These are phyloP conservation scores for Tetraneura akinire DNA, from an alignment of 1,140 invertebrate genomes.

Conservation along the genomic window DNA sequence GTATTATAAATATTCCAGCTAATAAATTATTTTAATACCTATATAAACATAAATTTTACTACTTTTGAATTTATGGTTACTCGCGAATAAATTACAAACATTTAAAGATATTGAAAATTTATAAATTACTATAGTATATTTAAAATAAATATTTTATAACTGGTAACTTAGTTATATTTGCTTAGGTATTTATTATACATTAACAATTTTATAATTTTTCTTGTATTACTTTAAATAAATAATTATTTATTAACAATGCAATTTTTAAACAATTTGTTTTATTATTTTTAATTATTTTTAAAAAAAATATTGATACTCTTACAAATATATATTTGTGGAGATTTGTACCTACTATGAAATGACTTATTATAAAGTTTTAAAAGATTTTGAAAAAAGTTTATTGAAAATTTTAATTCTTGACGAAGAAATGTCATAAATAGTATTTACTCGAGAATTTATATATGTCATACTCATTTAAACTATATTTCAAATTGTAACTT, in stretches of 20 bases:
- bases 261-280: neutral
- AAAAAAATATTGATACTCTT: neutral
- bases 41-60: too few relatives aligned
- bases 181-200: too few relatives aligned
- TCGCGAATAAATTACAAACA: too few relatives aligned
- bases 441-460: neutral
- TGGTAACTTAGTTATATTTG: too few relatives aligned
- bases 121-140: too few relatives aligned
- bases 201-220: too few relatives aligned
- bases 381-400: neutral
- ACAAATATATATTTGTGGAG: neutral
- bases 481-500: constrained; percentile 15
- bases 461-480: neutral
- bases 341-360: neutral
- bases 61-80: too few relatives aligned
- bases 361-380: neutral
- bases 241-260: neutral
- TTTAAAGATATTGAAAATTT: too few relatives aligned
- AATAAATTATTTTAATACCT: too few relatives aligned
- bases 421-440: neutral
- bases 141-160: too few relatives aligned
- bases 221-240: too few relatives aligned
- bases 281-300: neutral
- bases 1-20: too few relatives aligned
- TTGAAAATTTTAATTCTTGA: neutral